A percentile compares a stretch with the other conserved stretches of the same genome.
These are phyloP conservation scores for Listronotus bonariensis DNA, from an alignment of 1,140 invertebrate genomes.

Conservation along the genomic window DNA sequence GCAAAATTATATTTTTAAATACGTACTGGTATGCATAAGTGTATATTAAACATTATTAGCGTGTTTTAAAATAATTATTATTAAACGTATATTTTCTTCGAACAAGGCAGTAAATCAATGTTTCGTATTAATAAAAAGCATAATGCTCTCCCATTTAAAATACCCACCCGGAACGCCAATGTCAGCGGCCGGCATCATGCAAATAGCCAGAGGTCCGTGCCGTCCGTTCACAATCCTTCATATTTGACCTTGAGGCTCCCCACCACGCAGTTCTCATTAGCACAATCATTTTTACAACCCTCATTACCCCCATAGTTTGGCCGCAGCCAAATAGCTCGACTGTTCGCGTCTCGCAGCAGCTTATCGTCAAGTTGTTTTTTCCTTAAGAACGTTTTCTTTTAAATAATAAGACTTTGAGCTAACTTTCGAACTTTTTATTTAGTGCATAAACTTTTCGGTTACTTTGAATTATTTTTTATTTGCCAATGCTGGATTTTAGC, in stretches of 20 bases:
- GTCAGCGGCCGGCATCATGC: slow-evolving; percentile 30
- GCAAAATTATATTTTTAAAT: too few relatives aligned
- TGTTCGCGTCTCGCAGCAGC: slow-evolving; percentile 26
- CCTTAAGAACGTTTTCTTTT: too few relatives aligned
- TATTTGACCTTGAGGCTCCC: slow-evolving; percentile 43
- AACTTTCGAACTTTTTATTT: too few relatives aligned
- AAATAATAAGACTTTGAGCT: too few relatives aligned
- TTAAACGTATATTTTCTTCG: too few relatives aligned
- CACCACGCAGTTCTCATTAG: slow-evolving; percentile 40
- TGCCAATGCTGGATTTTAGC: slow-evolving; percentile 48
- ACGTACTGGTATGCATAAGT: too few relatives aligned
- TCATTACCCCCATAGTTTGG: slow-evolving; percentile 31
- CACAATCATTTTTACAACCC: slow-evolving; percentile 38
- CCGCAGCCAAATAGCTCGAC: slow-evolving; percentile 17
- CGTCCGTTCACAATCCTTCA: slow-evolving; percentile 37
- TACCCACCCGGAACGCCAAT: not conserved
- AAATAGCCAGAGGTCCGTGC: slow-evolving; percentile 29
- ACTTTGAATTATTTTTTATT: not conserved
- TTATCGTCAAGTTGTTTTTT: not conserved
- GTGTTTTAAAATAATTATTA: too few relatives aligned
- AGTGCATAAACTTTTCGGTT: too few relatives aligned
- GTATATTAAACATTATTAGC: too few relatives aligned
- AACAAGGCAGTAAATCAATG: too few relatives aligned
- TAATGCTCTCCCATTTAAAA: not conserved
- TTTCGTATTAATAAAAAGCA: too few relatives aligned